Base-by-base conservation (phyloP, 1,140 invertebrate species). In the Leptoteleia sp. region DNA sequence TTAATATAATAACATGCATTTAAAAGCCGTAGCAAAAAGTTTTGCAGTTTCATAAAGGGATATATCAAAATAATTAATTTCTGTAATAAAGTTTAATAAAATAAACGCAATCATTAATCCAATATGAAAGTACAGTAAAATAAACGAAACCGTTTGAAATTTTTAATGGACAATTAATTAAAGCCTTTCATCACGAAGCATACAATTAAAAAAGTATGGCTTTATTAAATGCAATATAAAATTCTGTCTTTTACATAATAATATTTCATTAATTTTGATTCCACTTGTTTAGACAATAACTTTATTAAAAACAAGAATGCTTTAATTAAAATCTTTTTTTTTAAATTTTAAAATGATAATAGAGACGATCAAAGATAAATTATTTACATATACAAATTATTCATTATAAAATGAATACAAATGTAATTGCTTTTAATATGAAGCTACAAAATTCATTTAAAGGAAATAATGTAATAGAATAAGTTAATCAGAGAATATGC, bases 81-180 rank as follows among this genome's bases (percentile, higher is more conserved):
- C 9, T 12, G 4, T 25, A 22, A 22, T 25, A 45, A 27, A 11
- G 42, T 16, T 13, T 4, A 1, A 4, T 45, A 27, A 45, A 45
- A 45, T 27, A 13, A 45, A 45, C 7, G 42, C 11, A 12, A 45
- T 27, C 11, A 27, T 45, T 45, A 45, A 45, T 45, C 4, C 22
- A 2, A 45, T 45, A 45, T 27, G 22, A 45, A 45, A 25, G 19
- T 25, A 13, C 11, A 25, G 11, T 27, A 27, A 45, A 25, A 45
- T 27, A 27, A 45, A 22, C 11, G 9, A 13, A 25, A 45, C 4
- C 17, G 42, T 27, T 45, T 45, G n/a, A 25, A 9, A 45, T 11
- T 25, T 45, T 45, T 45, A 25, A 45, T 45, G 19, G n/a, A 45
- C 11, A 45, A 45, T 45, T 27, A 45, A 45, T 45, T 27, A 3